These are phyloP conservation scores for Lutraria lutraria DNA, from an alignment of 2,888 invertebrate genomes.

Conservation along the genomic window DNA sequence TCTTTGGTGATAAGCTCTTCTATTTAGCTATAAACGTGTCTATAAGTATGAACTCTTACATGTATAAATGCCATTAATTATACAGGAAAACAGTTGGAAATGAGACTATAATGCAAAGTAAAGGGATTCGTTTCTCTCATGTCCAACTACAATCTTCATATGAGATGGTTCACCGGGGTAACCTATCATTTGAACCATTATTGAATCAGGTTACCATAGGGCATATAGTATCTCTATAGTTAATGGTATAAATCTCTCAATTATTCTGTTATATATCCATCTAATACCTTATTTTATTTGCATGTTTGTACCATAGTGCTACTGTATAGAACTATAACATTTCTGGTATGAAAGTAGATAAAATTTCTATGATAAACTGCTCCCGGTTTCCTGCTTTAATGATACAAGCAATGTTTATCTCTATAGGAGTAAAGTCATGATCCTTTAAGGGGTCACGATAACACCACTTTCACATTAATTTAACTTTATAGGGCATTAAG, in stretches of 20 bases:
- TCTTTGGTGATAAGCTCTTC: no score
- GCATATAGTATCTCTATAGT: background rate
- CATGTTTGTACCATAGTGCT: background rate
- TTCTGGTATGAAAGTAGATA: slow-evolving; percentile 8
- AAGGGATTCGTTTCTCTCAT: background rate
- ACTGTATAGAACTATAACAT: background rate
- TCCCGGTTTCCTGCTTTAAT: background rate
- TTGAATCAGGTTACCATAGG: background rate
- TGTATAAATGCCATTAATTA: no score
- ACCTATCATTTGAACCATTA: background rate
- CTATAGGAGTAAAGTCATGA: slow-evolving; percentile 5
- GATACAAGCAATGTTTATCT: slow-evolving; percentile 19
- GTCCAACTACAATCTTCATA: background rate
- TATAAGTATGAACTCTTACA: no score
- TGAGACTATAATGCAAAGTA: background rate
- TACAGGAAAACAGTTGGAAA: background rate
- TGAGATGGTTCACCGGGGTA: background rate
- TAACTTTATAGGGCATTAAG: slow-evolving; percentile 17
- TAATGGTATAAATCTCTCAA: slow-evolving; percentile 21
- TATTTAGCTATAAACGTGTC: no score
- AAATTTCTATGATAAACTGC: slow-evolving; percentile 19
- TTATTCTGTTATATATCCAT: background rate
- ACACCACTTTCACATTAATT: slow-evolving; percentile 28
- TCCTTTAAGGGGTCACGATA: slow-evolving; percentile 2
- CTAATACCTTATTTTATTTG: background rate